Evolutionary conservation across 2,888 invertebrate species (phyloP), one percentile per base, ranked within the genome.

Genomic region (Dasypolia templi): DNA sequence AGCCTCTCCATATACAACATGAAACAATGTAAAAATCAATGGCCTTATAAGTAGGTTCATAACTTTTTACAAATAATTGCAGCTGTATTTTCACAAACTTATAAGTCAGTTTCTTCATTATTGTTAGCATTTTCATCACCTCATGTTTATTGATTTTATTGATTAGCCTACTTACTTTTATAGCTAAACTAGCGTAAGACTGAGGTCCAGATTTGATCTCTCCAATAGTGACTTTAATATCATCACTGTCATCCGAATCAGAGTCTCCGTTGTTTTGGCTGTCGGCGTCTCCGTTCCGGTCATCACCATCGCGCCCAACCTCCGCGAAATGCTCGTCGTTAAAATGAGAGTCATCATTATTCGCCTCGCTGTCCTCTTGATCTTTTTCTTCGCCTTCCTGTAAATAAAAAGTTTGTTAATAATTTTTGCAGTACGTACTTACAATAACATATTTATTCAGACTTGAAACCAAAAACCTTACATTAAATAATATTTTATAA

Each of bases 181-280:
- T 98, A 89, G 98, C 98, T 64, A 98, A 93, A 86, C 97, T 97
- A 19, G 97, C 97, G 89, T 98, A 98, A 6, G 97, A 97, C 61
- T 97, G 97, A 0, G 97, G 97, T 0, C 97, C 97, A 0, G 98
- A 97, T 92, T 98, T 98, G 65, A 98, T 98, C 89, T 98, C 99
- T 4, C 99, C 99, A 88, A 99, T 99, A 1, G 99, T 99, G 79
- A 99, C 99, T 94, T 99, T 98, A 14, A 99, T 98, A 90, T 98
- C 98, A 91, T 99, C 98, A 83, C 97, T 97, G 88, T 98, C 98
- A 81, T 98, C 98, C 3, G 97, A 97, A 83, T 96, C 96, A 0
- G 96, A 94, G 79, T 97, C 97, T 0, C 97, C 97, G 77, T 97
- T 97, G 82, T 96, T 96, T 83, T 96, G 95, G 65, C 95, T 96